A percentile compares a stretch with the other conserved stretches of the same genome.
Evolutionary conservation across 2,113 vertebrate genomes (phyloP).

Genomic region (Phycodurus eques): DNA sequence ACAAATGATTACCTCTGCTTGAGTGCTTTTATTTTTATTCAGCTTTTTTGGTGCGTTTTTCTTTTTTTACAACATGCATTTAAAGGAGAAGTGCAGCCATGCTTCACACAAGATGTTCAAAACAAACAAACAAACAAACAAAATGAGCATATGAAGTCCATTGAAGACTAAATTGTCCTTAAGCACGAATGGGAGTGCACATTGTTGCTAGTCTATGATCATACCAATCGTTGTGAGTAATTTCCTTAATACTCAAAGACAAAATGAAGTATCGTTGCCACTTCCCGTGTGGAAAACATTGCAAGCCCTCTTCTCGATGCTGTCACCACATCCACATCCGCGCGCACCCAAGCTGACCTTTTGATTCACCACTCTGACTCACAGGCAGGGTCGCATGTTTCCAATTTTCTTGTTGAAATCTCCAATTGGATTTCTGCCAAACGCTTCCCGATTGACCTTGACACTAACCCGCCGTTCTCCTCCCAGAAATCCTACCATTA

Average conservation of each 20-base stretch:
- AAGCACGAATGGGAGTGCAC: too few relatives aligned
- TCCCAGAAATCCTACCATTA: conserved; percentile 51
- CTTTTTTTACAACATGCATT: too few relatives aligned
- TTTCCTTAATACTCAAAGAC: background rate
- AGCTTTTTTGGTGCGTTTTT: too few relatives aligned
- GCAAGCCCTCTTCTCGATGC: conserved; percentile 8
- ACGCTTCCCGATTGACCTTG: conserved; percentile 56
- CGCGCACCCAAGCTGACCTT: conserved; percentile 48
- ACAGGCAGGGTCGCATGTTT: conserved; percentile 47
- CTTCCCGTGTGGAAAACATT: background rate
- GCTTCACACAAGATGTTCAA: too few relatives aligned
- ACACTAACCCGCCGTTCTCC: conserved; percentile 51
- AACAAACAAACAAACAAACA: too few relatives aligned
- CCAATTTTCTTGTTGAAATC: conserved; percentile 50
- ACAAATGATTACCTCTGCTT: too few relatives aligned
- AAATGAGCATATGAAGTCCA: too few relatives aligned
- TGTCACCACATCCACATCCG: conserved; percentile 37
- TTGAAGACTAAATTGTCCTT: too few relatives aligned
- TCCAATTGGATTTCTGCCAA: conserved; percentile 55
- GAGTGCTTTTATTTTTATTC: too few relatives aligned
- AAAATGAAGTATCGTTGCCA: background rate
- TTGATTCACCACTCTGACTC: conserved; percentile 52
- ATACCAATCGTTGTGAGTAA: too few relatives aligned
- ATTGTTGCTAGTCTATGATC: too few relatives aligned
- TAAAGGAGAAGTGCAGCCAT: too few relatives aligned